Evolutionary conservation across 2,888 invertebrate genomes (phyloP), one percentile per base, ranked within the genome.

Genomic region (Eremobia ochroleuca): DNA sequence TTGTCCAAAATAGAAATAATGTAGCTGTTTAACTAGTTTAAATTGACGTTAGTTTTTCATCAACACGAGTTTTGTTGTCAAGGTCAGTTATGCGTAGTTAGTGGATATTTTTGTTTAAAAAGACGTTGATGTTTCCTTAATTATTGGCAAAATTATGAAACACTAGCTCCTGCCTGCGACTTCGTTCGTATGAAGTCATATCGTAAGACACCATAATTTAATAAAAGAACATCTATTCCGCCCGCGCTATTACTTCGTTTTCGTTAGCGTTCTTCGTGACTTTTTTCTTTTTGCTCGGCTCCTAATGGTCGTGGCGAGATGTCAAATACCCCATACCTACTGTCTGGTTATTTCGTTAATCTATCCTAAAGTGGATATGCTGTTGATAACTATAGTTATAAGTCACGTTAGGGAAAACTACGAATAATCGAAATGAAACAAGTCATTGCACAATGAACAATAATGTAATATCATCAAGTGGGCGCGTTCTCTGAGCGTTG

Each of bases 381-480:
- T n/a, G n/a, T n/a, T n/a, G n/a, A n/a, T n/a, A 34, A 46, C n/a
- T 49, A 43, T 43, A 21, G 18, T 11, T 28, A 43, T 21, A 43
- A 52, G 1, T 9, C 21, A 25, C 34, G 34, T 13, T 46, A 9
- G 18, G 55, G 28, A 25, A 77, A 55, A 55, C 25, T 46, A 25
- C 1, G 21, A 21, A 6, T 34, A 15, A 40, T 25, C 0, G 0
- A 70, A 84, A 81, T 85, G 87, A 90, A 86, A 86, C 91, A 89
- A 88, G 65, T 68, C 21, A 61, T 1, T 40, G 81, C 79, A 92
- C 92, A 92, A 91, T 88, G 91, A 93, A 92, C 86, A 91, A 86
- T 91, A 88, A 77, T 94, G 92, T 94, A 94, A 90, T 94, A 85
- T 80, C 85, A 91, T 95, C 94, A 95, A 90, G 95, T 92, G 76